These are phyloP conservation scores for Scleropages formosus DNA, from an alignment of 2,797 vertebrate species.

Conservation along the genomic window DNA sequence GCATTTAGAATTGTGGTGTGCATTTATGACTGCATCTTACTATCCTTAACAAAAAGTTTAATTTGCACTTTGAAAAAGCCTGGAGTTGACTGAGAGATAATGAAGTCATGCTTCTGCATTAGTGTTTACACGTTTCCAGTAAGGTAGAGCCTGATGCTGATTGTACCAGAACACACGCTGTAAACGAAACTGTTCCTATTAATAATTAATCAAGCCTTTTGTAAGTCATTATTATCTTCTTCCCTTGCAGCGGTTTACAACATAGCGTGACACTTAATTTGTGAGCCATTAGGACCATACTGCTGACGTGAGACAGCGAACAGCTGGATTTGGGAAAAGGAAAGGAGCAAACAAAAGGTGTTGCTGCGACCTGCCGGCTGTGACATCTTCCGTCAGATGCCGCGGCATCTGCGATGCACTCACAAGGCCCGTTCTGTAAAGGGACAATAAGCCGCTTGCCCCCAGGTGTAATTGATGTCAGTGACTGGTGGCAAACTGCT, in stretches of 20 bases:
- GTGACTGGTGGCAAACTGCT: constrained; percentile 9
- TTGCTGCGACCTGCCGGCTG: not conserved
- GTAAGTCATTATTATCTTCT: constrained; percentile 53
- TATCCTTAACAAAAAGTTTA: not conserved
- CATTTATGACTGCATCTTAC: too few species aligned
- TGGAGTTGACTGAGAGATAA: not conserved
- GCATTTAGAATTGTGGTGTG: too few species aligned
- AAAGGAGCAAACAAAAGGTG: not conserved
- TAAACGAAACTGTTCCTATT: constrained; percentile 37
- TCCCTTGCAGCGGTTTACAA: constrained; percentile 39
- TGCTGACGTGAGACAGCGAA: not conserved
- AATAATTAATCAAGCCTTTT: constrained; percentile 45
- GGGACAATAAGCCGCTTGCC: not conserved
- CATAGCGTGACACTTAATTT: constrained; percentile 45
- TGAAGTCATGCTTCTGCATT: not conserved
- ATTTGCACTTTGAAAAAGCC: not conserved
- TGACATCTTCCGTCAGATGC: constrained; percentile 6
- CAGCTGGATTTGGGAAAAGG: not conserved
- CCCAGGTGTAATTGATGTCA: constrained; percentile 19
- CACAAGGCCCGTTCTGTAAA: not conserved
- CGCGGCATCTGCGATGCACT: not conserved
- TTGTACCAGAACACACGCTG: constrained; percentile 31
- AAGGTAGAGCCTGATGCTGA: constrained; percentile 14
- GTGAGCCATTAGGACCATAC: constrained; percentile 9
- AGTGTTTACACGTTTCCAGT: not conserved